phyloP scores from a whole-genome alignment of 2,113 vertebrate genomes.

The Erythrolamprus reginae region DNA sequence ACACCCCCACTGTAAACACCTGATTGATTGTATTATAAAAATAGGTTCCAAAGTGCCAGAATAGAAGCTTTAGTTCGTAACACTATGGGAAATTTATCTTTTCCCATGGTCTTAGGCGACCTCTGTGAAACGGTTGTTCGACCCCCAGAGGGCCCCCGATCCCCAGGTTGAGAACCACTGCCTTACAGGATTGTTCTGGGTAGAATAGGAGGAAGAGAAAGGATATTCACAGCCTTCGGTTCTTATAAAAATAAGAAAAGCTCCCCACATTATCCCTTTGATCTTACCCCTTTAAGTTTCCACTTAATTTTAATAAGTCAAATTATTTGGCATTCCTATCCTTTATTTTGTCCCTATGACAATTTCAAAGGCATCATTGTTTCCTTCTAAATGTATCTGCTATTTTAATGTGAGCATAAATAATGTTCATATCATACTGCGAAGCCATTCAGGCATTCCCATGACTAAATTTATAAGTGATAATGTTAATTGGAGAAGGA shows the following conservation, averaged over 20 bases:
- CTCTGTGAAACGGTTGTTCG: no score
- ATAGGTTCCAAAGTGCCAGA: no score
- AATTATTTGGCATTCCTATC: constrained; percentile 19
- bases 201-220: neutral
- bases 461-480: constrained; percentile 41
- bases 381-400: constrained; percentile 13
- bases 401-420: constrained; percentile 20
- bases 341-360: constrained; percentile 42
- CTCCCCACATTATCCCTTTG: constrained; percentile 97
- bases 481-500: constrained; percentile 51
- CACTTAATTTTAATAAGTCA: constrained; percentile 62
- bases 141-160: no score
- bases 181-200: no score
- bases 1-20: no score
- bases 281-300: constrained; percentile 97
- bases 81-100: no score
- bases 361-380: constrained; percentile 18
- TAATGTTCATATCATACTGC: constrained; percentile 24
- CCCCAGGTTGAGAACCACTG: no score
- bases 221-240: neutral
- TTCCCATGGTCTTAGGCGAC: no score
- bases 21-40: no score
- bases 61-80: no score
- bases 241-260: constrained; percentile 28
- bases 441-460: neutral